These are phyloP conservation scores for Archocentrus centrarchus DNA, from an alignment of 2,113 vertebrate genomes.

Conservation along the genomic window DNA sequence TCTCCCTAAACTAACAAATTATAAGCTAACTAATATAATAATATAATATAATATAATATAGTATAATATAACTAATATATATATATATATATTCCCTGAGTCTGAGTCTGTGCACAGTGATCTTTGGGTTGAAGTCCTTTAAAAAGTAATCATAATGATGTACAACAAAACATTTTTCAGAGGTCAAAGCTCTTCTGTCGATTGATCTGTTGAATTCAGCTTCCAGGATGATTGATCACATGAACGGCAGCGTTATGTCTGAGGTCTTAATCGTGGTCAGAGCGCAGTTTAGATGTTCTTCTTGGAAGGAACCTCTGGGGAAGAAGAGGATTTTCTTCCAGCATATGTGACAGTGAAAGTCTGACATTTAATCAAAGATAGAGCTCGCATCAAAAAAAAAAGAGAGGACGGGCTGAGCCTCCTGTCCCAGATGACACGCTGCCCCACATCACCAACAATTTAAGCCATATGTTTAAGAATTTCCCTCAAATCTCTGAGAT, in stretches of 20 bases:
- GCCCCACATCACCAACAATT: slow-evolving; percentile 56
- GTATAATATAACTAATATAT: no score
- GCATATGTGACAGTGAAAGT: slow-evolving; percentile 56
- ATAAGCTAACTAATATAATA: no score
- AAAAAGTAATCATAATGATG: neutral
- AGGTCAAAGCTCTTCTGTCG: slow-evolving; percentile 1
- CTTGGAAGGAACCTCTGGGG: slow-evolving; percentile 33
- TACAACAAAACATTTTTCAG: neutral
- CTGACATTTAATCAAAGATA: slow-evolving; percentile 72
- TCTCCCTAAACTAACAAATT: neutral
- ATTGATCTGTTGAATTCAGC: neutral
- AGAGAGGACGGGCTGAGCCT: slow-evolving; percentile 49
- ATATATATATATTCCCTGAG: neutral
- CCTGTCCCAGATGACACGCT: slow-evolving; percentile 55
- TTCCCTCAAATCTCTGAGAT: slow-evolving; percentile 58
- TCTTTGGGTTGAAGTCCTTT: fast-evolving
- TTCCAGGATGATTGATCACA: neutral
- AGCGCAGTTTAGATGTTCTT: slow-evolving; percentile 5
- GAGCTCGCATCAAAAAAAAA: slow-evolving; percentile 5
- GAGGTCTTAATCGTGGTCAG: slow-evolving; percentile 10
- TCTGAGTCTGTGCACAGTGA: neutral
- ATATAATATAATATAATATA: no score
- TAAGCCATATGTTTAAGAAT: slow-evolving; percentile 77
- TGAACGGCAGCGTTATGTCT: slow-evolving; percentile 4
- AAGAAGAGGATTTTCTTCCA: slow-evolving; percentile 38